phyloP scores from a whole-genome alignment of 2,888 invertebrate genomes.

The Scaptomyza reducta region DNA sequence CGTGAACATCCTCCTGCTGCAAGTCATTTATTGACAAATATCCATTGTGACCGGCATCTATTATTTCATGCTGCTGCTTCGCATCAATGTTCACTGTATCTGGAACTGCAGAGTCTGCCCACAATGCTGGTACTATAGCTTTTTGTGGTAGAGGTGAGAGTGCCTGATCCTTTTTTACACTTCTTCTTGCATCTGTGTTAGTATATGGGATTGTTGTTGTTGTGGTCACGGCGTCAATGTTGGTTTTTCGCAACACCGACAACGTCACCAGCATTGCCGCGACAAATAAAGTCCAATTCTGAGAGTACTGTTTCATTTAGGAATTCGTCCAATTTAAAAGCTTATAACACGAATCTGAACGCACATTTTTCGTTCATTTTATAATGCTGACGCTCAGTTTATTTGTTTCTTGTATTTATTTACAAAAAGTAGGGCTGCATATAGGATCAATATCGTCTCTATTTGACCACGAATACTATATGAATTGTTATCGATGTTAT shows the following conservation, averaged over 20 bases:
- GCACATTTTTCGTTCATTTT: not conserved
- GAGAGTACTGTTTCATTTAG: conserved; percentile 31
- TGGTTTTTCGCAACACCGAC: too few relatives aligned
- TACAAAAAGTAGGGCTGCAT: conserved; percentile 45
- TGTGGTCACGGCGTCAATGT: too few relatives aligned
- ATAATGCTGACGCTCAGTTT: not conserved
- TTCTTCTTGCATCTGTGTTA: too few relatives aligned
- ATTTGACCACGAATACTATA: not conserved
- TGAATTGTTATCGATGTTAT: conserved; percentile 6
- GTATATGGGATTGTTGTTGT: too few relatives aligned
- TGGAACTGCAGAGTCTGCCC: too few relatives aligned
- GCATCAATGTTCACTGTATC: not conserved
- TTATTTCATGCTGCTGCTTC: too few relatives aligned
- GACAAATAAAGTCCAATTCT: not conserved
- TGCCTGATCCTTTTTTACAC: too few relatives aligned
- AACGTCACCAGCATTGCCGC: too few relatives aligned
- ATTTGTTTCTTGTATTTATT: conserved; percentile 48
- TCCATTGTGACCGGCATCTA: too few relatives aligned
- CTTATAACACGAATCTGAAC: not conserved
- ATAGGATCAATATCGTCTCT: conserved; percentile 6
- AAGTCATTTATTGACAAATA: too few relatives aligned
- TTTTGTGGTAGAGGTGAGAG: too few relatives aligned
- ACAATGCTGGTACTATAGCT: too few relatives aligned
- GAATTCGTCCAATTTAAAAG: not conserved
- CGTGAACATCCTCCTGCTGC: conserved; percentile 38